Percentiles rank a stretch among this genome's conserved stretches.
Conservation (phyloP, 2,888 invertebrate species). For the Odontocolon sp. region DNA sequence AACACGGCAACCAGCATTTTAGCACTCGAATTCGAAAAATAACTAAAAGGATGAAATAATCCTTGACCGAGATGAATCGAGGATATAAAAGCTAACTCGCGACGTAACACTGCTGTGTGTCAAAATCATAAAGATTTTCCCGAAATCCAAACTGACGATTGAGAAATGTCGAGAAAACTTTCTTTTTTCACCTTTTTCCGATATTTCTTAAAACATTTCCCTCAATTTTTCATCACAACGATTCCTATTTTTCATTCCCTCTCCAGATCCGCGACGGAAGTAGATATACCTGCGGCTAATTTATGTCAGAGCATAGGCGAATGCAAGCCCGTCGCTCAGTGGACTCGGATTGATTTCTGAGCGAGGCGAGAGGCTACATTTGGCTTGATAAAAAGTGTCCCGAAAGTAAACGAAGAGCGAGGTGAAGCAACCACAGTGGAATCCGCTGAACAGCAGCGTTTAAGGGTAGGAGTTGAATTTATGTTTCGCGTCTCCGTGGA, state of each 20-base stretch:
- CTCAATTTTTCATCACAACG: not conserved
- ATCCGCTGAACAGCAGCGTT: slow-evolving; percentile 23
- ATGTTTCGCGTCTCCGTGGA: slow-evolving; percentile 72
- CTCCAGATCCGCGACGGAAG: not conserved
- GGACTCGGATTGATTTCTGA: slow-evolving; percentile 57
- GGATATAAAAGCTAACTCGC: no score
- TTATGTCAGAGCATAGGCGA: slow-evolving; percentile 38
- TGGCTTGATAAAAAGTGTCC: slow-evolving; percentile 55
- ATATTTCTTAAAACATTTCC: no score
- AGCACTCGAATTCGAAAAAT: no score
- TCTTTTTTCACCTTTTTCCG: no score
- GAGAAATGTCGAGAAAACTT: no score
- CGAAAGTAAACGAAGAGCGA: slow-evolving; percentile 58
- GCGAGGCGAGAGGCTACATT: slow-evolving; percentile 29
- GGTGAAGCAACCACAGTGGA: slow-evolving; percentile 34
- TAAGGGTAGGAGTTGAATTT: slow-evolving; percentile 69
- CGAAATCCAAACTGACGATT: no score
- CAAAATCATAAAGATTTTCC: no score
- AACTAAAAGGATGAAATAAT: no score
- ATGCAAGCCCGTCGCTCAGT: slow-evolving; percentile 9
- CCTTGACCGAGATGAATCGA: no score
- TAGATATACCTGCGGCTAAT: slow-evolving; percentile 46
- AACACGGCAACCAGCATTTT: no score
- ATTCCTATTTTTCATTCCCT: slow-evolving; percentile 41
- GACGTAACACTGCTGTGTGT: no score